A percentile compares a stretch with the other conserved stretches of the same genome.
Conservation (phyloP, 2,797 vertebrate species). For the Loris lydekkerianus region DNA sequence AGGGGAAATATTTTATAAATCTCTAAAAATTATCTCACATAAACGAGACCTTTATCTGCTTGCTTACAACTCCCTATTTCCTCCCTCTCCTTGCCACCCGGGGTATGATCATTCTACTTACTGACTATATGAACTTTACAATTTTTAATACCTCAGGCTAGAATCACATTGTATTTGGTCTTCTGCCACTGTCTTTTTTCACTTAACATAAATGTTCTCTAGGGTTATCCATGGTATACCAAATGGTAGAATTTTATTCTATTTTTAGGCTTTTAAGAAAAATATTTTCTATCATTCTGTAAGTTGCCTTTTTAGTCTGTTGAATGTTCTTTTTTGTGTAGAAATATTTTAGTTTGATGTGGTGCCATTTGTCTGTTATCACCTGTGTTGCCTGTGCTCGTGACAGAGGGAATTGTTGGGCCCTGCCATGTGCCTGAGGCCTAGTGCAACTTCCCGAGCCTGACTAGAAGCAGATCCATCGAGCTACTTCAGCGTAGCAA, state of each 20-base stretch:
- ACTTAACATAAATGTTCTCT: not conserved
- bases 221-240: not conserved
- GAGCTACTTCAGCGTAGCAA: too few relatives aligned
- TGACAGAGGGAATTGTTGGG: too few relatives aligned
- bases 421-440: too few relatives aligned
- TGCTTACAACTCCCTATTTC: not conserved
- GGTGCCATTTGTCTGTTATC: not conserved
- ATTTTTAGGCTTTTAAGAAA: not conserved
- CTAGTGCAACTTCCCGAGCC: too few relatives aligned
- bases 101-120: not conserved
- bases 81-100: not conserved
- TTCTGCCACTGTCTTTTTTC: not conserved
- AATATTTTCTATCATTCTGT: not conserved
- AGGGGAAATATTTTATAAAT: not conserved
- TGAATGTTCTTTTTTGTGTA: not conserved
- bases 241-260: not conserved
- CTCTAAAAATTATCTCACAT: not conserved
- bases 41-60: not conserved
- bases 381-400: not conserved
- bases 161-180: not conserved
- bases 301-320: not conserved
- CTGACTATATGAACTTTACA: not conserved
- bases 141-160: not conserved
- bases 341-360: not conserved
- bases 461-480: too few relatives aligned